A percentile compares a stretch with the other conserved stretches of the same genome.
phyloP scores from a whole-genome alignment of 1,140 invertebrate genomes.

The Rhagoletis zephyria region DNA sequence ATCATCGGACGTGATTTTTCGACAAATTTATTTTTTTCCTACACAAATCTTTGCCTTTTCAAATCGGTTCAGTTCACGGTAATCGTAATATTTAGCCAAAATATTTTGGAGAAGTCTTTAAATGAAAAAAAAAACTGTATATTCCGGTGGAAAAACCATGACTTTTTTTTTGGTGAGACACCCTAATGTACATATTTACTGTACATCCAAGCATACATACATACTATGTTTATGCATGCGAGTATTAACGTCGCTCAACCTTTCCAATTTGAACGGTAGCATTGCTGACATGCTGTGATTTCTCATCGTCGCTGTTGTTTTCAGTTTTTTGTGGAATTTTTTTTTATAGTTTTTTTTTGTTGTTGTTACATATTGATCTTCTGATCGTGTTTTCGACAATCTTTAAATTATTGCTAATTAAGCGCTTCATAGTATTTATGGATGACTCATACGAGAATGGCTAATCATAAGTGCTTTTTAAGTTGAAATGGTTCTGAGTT shows the following conservation, averaged over 20 bases:
- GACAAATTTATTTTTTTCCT: too few species aligned
- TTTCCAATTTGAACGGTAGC: background rate
- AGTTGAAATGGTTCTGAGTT: background rate
- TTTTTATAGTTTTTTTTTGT: background rate
- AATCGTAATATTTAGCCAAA: too few species aligned
- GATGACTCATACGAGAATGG: background rate
- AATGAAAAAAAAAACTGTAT: background rate
- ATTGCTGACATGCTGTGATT: background rate
- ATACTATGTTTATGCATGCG: background rate
- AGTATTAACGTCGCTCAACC: background rate
- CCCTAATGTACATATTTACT: background rate
- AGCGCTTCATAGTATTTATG: background rate
- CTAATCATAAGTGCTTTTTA: background rate
- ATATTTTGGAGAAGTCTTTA: too few species aligned
- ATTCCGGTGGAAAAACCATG: background rate
- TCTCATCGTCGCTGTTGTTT: background rate
- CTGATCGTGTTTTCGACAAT: background rate
- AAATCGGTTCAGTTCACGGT: too few species aligned
- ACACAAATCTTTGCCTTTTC: too few species aligned
- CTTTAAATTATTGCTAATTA: slow-evolving; percentile 22
- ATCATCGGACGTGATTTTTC: too few species aligned
- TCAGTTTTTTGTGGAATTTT: background rate
- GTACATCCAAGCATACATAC: background rate
- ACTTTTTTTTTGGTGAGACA: background rate
- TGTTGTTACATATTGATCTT: slow-evolving; percentile 4